Conservation (phyloP, 1,140 invertebrate genomes). For the Sitobion miscanthi region DNA sequence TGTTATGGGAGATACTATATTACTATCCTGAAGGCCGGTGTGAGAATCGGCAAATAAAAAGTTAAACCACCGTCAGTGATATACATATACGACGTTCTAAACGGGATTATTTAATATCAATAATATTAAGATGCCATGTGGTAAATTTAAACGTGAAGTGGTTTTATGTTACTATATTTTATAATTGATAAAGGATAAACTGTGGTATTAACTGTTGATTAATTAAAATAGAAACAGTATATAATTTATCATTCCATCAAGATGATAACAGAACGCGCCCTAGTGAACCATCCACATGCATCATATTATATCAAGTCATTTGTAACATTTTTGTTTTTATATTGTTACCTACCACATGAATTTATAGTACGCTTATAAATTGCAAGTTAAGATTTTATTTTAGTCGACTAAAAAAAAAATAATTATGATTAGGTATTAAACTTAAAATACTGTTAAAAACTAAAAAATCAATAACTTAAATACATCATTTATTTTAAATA, state of each 20-base stretch:
- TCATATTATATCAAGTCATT: background rate
- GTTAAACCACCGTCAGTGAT: constrained; percentile 24
- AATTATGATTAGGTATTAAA: background rate
- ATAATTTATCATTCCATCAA: background rate
- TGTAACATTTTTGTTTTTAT: background rate
- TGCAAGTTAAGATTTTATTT: background rate
- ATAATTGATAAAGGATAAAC: background rate
- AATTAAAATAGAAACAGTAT: background rate
- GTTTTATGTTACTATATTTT: constrained; percentile 4
- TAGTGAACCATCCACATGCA: background rate
- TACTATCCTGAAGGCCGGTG: constrained; percentile 52
- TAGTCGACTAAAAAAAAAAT: background rate
- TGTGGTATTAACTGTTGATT: background rate
- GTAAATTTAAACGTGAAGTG: background rate
- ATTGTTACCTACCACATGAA: background rate
- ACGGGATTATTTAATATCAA: constrained; percentile 29
- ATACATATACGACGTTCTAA: background rate
- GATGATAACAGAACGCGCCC: background rate
- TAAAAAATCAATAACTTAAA: no score
- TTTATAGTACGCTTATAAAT: background rate
- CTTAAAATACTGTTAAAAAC: no score
- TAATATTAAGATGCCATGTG: constrained; percentile 32
- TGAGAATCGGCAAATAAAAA: constrained; percentile 50
- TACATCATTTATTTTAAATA: no score
- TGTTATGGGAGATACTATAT: constrained; percentile 51